Conservation (phyloP, 1,140 invertebrate species). For the Diabrotica undecimpunctata region DNA sequence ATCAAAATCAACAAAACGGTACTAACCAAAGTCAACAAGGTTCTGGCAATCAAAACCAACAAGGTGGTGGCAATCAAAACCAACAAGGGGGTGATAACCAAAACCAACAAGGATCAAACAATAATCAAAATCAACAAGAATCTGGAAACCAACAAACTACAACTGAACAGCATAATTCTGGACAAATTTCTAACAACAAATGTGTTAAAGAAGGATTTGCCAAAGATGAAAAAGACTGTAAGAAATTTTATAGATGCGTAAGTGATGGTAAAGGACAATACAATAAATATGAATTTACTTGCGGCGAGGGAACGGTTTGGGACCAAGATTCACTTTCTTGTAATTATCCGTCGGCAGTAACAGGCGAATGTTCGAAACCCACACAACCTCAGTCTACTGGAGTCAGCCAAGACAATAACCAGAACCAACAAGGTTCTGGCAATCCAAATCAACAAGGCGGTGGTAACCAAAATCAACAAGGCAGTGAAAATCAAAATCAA, state of each 20-base stretch:
- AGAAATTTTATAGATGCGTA: conserved; percentile 12
- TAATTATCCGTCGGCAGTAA: conserved; percentile 47
- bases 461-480: conserved; percentile 28
- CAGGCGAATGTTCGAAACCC: conserved; percentile 16
- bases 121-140: conserved; percentile 20
- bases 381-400: background rate
- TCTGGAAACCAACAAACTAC: conserved; percentile 10
- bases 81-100: conserved; percentile 17
- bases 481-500: conserved; percentile 26
- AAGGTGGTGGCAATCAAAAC: conserved; percentile 24
- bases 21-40: conserved; percentile 12
- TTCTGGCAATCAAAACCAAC: conserved; percentile 26
- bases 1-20: conserved; percentile 18
- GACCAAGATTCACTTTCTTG: conserved; percentile 62
- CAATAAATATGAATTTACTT: conserved; percentile 60
- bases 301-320: conserved; percentile 69
- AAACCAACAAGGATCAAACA: conserved; percentile 16
- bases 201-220: conserved; percentile 10
- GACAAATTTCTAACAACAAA: conserved; percentile 14
- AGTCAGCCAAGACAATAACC: conserved; percentile 2
- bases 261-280: conserved; percentile 17
- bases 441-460: conserved; percentile 26
- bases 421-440: conserved; percentile 19
- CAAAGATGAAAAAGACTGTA: conserved; percentile 25
- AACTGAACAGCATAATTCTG: conserved; percentile 12